Conservation (phyloP, 2,113 vertebrate species). For the Carassius auratus region DNA sequence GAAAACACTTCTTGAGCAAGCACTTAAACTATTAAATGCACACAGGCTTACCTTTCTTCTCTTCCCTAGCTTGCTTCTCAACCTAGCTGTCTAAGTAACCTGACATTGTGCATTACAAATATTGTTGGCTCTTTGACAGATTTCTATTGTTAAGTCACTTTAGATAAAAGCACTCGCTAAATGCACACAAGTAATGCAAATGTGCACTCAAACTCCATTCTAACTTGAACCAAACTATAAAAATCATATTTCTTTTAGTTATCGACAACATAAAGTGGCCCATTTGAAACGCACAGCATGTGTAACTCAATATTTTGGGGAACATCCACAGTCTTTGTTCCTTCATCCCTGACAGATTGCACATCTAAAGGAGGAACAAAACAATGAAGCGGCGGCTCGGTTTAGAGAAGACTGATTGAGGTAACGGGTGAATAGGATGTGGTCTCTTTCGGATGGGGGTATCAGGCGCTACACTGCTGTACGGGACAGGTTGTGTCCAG, state of each 20-base stretch:
- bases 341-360: constrained; percentile 42
- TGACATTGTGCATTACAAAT: background rate
- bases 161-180: background rate
- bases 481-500: constrained; percentile 59
- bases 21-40: background rate
- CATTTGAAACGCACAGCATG: background rate
- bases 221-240: background rate
- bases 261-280: background rate
- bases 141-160: background rate
- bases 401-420: constrained; percentile 52
- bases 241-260: background rate
- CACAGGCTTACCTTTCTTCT: background rate
- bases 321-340: background rate
- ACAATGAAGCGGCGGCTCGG: constrained; percentile 32
- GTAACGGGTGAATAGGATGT: constrained; percentile 35
- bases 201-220: background rate
- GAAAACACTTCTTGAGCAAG: background rate
- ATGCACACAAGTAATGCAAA: background rate
- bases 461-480: constrained; percentile 52
- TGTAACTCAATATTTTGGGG: background rate
- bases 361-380: constrained; percentile 33
- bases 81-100: background rate
- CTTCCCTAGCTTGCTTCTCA: background rate
- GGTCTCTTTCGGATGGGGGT: constrained; percentile 50
- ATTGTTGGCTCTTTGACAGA: background rate